Percentiles rank a stretch among this genome's conserved stretches.
phyloP scores from a whole-genome alignment of 2,888 invertebrate genomes.

The Ditylenchus weischeri region DNA sequence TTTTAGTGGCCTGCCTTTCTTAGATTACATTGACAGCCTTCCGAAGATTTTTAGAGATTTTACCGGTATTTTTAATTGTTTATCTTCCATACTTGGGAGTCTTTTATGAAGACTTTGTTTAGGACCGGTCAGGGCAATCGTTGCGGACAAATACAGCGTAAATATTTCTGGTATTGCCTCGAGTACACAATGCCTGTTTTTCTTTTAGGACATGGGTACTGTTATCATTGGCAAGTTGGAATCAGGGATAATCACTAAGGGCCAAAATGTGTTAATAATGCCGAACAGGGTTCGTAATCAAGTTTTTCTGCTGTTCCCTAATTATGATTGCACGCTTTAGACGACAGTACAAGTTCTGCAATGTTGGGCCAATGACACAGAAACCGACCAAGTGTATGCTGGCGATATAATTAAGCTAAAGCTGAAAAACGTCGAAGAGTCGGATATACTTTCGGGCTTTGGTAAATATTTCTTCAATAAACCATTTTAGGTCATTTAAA shows the following conservation, averaged over 20 bases:
- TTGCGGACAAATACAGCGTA: conserved; percentile 91
- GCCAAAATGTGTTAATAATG: conserved; percentile 88
- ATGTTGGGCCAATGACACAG: conserved; percentile 94
- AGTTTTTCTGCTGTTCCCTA: background rate
- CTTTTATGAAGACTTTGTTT: too few species aligned
- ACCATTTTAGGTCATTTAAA: too few species aligned
- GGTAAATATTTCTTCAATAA: conserved; percentile 59
- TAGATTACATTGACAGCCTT: background rate
- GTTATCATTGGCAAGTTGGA: conserved; percentile 98
- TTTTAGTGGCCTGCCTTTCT: background rate
- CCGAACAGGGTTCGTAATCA: conserved; percentile 83
- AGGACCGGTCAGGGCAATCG: conserved; percentile 91
- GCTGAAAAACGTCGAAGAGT: conserved; percentile 96
- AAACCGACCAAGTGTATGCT: conserved; percentile 79
- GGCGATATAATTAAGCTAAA: conserved; percentile 99
- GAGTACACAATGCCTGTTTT: too few species aligned
- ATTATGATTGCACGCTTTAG: conserved; percentile 49
- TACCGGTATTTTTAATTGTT: background rate
- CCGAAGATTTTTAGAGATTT: too few species aligned
- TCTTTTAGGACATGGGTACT: conserved; percentile 85
- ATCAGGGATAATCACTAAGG: conserved; percentile 86
- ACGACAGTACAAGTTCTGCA: conserved; percentile 85
- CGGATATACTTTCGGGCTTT: conserved; percentile 95
- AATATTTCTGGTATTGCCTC: background rate
- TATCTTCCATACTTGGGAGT: too few species aligned